Evolutionary conservation across 2,888 invertebrate species (phyloP), one percentile per base, ranked within the genome.

Genomic region (Gonocerus acuteangulatus): DNA sequence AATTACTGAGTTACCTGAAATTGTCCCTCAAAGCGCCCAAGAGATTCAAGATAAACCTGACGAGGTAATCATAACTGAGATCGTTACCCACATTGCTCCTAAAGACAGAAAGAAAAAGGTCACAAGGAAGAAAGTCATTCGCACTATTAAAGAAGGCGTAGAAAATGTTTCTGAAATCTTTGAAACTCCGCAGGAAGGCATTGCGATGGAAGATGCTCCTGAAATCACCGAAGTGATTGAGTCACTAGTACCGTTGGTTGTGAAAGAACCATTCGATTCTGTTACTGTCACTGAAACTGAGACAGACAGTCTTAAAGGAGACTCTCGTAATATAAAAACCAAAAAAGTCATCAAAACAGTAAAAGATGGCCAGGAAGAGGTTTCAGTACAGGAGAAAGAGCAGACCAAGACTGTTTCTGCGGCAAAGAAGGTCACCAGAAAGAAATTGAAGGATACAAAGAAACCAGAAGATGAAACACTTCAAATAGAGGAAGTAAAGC

Each of bases 11-110:
- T 48, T 60, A 2, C 63, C 65, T 23, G 63, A 60, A 42, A 48
- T 39, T 27, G 48, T 52, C 19, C 60, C 42, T 21, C 48, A 54
- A 39, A 9, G 16, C 18, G 48, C 36, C 45, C 48, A 58, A 22
- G 36, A 16, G 19, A 51, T 72, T 69, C 78, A 79, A 70, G 78
- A 77, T 72, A 71, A 77, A 22, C 65, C 73, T 66, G 76, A 77
- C 6, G 75, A 76, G 71, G 71, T 70, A 11, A 73, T 60, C 6
- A 60, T 70, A n/a, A 66, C 71, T 61, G 67, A 69, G 65, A 63
- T 70, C 11, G 23, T 64, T 62, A 60, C 67, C 62, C 18, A 63
- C 63, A 42, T 67, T 9, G 62, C 49, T 51, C 70, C 74, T 68
- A 68, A 74, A 52, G 69, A 72, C 13, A 77, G 75, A 2, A 79